Conservation (phyloP, 2,797 vertebrate species). For the Stomatorhinus walkeri region DNA sequence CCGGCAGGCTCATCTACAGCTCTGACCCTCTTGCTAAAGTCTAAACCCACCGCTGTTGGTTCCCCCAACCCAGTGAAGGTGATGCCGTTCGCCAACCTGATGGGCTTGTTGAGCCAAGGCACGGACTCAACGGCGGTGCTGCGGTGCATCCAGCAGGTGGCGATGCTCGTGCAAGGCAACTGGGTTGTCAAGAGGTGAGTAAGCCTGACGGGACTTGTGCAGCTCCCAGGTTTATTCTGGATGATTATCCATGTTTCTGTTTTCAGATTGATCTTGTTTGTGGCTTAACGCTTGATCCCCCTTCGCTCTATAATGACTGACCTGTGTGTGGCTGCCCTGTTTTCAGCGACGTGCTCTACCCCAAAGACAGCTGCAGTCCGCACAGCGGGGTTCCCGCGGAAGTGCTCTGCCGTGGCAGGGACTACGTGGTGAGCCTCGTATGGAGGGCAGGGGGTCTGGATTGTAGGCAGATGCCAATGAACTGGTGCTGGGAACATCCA, state of each 20-base stretch:
- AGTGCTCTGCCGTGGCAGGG: conserved; percentile 87
- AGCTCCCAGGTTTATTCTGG: background rate
- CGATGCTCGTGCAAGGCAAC: conserved; percentile 93
- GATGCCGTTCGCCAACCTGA: conserved; percentile 92
- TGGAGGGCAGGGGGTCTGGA: background rate
- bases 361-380: conserved; percentile 88
- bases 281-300: background rate
- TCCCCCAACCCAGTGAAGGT: conserved; percentile 72
- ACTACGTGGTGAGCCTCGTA: conserved; percentile 82
- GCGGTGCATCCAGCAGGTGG: conserved; percentile 97
- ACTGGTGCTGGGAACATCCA: background rate
- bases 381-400: conserved; percentile 92
- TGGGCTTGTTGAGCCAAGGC: conserved; percentile 84
- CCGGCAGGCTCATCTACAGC: background rate
- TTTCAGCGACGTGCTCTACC: conserved; percentile 88
- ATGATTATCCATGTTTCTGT: background rate
- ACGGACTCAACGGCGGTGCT: conserved; percentile 80
- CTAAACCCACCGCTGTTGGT: background rate
- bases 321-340: conserved; percentile 20
- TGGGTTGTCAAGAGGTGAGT: conserved; percentile 99
- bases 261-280: background rate
- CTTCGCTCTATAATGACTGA: background rate
- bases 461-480: background rate
- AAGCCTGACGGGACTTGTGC: conserved; percentile 19
- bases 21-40: background rate